A percentile compares a stretch with the other conserved stretches of the same genome.
phyloP scores from a whole-genome alignment of 2,797 vertebrate genomes.

The Remorina albescens region DNA sequence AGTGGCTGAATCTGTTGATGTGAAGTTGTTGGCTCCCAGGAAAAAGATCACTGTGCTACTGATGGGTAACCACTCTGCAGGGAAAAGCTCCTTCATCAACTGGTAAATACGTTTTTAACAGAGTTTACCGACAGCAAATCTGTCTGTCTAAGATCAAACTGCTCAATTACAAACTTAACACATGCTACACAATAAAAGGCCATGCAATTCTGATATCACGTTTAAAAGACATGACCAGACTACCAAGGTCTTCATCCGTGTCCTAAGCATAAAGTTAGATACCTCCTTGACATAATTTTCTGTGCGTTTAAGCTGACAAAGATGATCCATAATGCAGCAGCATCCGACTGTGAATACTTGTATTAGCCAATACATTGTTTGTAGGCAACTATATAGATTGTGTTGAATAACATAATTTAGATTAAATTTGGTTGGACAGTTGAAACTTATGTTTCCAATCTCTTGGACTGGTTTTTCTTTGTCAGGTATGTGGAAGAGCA shows the following conservation, averaged over 20 bases:
- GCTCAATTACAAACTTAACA: background rate
- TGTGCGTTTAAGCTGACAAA: background rate
- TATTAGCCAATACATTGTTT: background rate
- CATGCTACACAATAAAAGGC: background rate
- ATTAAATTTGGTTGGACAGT: background rate
- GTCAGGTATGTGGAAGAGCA: constrained; percentile 92
- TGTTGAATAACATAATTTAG: background rate
- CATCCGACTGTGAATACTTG: background rate
- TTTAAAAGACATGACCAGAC: background rate
- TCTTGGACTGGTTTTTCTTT: background rate
- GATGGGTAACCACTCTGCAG: constrained; percentile 91
- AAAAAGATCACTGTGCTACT: constrained; percentile 91
- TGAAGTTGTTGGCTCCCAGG: constrained; percentile 85
- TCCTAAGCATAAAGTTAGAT: background rate
- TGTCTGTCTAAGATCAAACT: background rate
- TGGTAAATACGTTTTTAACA: constrained; percentile 75
- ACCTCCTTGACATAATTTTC: background rate
- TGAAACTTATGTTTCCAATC: background rate
- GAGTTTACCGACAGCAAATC: background rate
- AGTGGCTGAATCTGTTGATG: constrained; percentile 84
- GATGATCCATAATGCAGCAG: background rate
- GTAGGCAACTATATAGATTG: background rate
- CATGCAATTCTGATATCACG: background rate
- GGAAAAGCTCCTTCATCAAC: constrained; percentile 92
- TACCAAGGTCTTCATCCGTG: background rate